Evolutionary conservation across 2,888 invertebrate genomes (phyloP).

Genomic region (Agrochola lychnidis): DNA sequence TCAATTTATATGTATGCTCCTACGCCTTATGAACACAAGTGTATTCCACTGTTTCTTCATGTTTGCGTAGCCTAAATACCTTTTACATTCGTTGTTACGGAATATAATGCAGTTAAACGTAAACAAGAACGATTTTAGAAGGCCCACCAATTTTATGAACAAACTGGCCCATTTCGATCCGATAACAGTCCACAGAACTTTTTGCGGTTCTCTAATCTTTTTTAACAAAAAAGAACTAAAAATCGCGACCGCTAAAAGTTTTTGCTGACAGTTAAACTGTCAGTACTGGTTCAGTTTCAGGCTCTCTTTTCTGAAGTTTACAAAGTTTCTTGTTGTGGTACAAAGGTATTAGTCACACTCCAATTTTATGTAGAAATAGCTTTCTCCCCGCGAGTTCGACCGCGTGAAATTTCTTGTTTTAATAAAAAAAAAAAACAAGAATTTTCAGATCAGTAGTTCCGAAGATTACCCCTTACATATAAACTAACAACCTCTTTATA

Average conservation of each 20-base stretch:
- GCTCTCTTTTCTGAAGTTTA: constrained; percentile 24
- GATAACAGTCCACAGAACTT: constrained; percentile 36
- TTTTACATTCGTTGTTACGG: constrained; percentile 33
- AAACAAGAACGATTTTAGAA: constrained; percentile 41
- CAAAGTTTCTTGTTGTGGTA: constrained; percentile 26
- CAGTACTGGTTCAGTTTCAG: constrained; percentile 13
- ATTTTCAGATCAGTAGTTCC: neutral
- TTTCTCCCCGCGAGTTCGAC: neutral
- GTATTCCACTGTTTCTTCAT: constrained; percentile 59
- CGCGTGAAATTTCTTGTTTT: no score
- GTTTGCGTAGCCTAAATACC: constrained; percentile 56
- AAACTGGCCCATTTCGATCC: constrained; percentile 38
- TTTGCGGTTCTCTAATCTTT: constrained; percentile 40
- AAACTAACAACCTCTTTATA: neutral
- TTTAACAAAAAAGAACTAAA: constrained; percentile 31
- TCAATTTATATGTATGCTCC: constrained; percentile 50
- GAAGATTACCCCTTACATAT: neutral
- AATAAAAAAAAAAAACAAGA: no score
- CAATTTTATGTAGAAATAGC: constrained; percentile 8
- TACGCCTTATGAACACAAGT: constrained; percentile 65
- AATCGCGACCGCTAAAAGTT: constrained; percentile 34
- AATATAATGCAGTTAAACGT: constrained; percentile 43
- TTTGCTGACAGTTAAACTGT: constrained; percentile 15
- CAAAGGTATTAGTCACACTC: constrained; percentile 4
- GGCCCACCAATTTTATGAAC: constrained; percentile 27